Conservation (phyloP, 2,797 vertebrate genomes). For the Pteronotus mesoamericanus region DNA sequence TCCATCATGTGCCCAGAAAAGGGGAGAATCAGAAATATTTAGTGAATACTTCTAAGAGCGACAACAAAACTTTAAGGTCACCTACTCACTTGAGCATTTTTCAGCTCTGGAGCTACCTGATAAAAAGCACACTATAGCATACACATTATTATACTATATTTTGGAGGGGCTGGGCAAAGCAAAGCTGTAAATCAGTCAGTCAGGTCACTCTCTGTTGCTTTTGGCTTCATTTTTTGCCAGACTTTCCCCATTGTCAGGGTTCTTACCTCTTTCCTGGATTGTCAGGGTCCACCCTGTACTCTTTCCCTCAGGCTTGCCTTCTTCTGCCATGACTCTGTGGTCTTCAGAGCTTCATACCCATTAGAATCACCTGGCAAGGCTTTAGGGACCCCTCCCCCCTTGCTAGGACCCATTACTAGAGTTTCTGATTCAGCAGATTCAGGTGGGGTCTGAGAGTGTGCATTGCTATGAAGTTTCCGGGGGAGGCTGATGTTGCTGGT, state of each 20-base stretch:
- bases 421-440: neutral
- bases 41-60: neutral
- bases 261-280: neutral
- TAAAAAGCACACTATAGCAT: neutral
- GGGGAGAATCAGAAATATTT: neutral
- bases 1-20: neutral
- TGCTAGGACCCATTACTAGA: neutral
- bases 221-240: neutral
- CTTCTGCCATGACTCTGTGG: neutral
- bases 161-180: neutral
- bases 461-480: neutral
- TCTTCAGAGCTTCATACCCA: neutral
- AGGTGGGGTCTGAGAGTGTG: neutral
- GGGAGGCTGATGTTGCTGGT: neutral
- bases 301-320: neutral
- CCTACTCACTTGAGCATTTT: neutral
- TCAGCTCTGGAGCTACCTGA: neutral
- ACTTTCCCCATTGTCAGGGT: neutral
- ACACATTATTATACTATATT: neutral
- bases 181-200: neutral
- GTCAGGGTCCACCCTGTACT: neutral
- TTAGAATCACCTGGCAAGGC: neutral
- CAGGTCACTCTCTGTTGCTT: neutral
- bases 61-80: neutral
- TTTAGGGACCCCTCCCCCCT: neutral